phyloP scores from a whole-genome alignment of 2,113 vertebrate genomes.

The Onychostruthus taczanowskii region DNA sequence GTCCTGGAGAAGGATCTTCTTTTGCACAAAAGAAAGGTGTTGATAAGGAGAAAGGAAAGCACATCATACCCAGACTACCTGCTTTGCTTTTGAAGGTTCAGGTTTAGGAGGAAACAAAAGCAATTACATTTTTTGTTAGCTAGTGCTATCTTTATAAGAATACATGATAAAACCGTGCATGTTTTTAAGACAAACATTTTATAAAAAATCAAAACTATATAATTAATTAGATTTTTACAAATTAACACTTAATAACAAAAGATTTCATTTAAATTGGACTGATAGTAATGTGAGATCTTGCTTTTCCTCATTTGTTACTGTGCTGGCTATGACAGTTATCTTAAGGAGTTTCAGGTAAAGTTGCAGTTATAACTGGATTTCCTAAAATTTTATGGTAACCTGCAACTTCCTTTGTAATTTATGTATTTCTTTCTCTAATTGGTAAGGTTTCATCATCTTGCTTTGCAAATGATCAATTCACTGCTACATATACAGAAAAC shows the following conservation, averaged over 20 bases:
- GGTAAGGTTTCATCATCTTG: background rate
- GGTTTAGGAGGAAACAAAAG: background rate
- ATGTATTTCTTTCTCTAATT: background rate
- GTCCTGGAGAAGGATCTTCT: background rate
- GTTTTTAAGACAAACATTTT: background rate
- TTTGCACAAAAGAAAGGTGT: background rate
- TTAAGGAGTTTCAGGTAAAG: background rate
- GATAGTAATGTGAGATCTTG: fast-evolving
- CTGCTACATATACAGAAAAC: background rate
- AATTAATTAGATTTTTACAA: background rate
- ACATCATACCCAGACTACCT: background rate
- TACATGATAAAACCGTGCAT: background rate
- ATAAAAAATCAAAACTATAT: background rate
- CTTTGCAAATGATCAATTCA: background rate
- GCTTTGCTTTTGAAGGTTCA: background rate
- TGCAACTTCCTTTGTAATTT: background rate
- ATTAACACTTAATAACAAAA: background rate
- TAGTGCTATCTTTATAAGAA: background rate
- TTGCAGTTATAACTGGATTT: background rate
- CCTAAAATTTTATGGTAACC: background rate
- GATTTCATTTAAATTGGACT: background rate
- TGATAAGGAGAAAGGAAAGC: background rate
- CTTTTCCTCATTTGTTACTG: background rate
- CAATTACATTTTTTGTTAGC: background rate
- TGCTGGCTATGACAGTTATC: background rate